Base-by-base conservation (phyloP, 37 sponge, comb jelly and placozoan genomes). In the Diacarnus erythraeanus region DNA sequence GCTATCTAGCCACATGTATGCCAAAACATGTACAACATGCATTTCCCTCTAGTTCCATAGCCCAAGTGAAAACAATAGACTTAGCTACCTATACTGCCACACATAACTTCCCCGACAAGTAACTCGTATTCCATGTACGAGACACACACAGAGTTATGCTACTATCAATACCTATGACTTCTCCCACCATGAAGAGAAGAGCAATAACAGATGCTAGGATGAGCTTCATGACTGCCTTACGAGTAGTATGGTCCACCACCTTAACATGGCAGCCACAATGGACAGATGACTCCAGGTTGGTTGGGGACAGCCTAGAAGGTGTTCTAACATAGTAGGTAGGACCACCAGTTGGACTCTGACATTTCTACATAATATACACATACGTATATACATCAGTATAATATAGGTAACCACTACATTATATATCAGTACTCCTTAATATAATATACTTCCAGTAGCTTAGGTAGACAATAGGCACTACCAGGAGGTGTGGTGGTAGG, bases 141-240 rank as follows among this genome's bases (percentile, higher is more conserved):
- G 12, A 12, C 12, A 54, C 57, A 54, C 18, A 12, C n/a, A n/a
- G n/a, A n/a, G n/a, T n/a, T n/a, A n/a, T n/a, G n/a, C n/a, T n/a
- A n/a, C n/a, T n/a, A n/a, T n/a, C n/a, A n/a, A n/a, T 35, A 98
- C 99, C 99, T 69, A 91, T 36, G 3, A 86, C 82, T 72, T 98
- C 99, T 68, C 91, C 99, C 30, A 90, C 80, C 92, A 93, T 93
- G 81, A 98, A 98, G n/a, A 89, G 12, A 0, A 98, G 81, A 31
- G 85, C 90, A 22, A 95, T 38, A 22, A 83, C 39, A 30, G 83
- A 86, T 8, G 99, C 99, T 58, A 91, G 22, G 9, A 94, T 44
- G 0, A 98, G 88, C 71, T 89, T 90, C 72, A 80, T 93, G 34
- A 86, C 75, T 5, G 99, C 96, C 71, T 85, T 92, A 26, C 76